Percentiles rank a stretch among this genome's conserved stretches.
Conservation (phyloP, 2,113 vertebrate genomes). For the Ranitomeya imitator region DNA sequence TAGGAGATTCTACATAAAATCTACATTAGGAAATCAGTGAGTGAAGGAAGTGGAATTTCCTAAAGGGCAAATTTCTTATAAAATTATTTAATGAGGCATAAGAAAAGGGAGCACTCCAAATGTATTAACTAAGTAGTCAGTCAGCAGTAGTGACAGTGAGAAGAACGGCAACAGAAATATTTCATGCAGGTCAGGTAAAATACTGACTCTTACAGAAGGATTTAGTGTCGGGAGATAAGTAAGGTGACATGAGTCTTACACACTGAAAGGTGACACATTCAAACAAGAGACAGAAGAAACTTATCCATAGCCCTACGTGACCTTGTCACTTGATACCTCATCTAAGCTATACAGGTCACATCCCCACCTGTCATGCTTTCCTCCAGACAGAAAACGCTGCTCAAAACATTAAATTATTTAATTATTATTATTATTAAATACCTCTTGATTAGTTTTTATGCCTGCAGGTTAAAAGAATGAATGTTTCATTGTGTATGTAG, state of each 20-base stretch:
- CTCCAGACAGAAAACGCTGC: constrained; percentile 33
- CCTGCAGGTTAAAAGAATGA: not conserved
- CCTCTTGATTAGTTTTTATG: not conserved
- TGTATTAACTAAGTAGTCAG: constrained; percentile 8
- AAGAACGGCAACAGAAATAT: constrained; percentile 14
- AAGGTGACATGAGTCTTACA: constrained; percentile 49
- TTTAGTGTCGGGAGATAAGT: constrained; percentile 17
- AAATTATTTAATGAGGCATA: not conserved
- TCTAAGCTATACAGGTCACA: constrained; percentile 5
- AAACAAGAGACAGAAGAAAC: constrained; percentile 40
- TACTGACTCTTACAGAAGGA: not conserved
- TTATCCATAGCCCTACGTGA: constrained; percentile 15
- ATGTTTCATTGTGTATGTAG: not conserved
- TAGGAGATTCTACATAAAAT: no score
- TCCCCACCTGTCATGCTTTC: constrained; percentile 29
- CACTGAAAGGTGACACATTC: constrained; percentile 37
- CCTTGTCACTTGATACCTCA: constrained; percentile 35
- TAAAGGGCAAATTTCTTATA: not conserved
- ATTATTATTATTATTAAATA: not conserved
- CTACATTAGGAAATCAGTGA: no score
- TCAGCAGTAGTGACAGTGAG: constrained; percentile 6
- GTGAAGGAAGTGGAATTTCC: no score
- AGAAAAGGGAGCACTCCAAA: not conserved
- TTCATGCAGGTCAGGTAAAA: constrained; percentile 18
- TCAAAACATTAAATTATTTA: constrained; percentile 22